Conservation (phyloP, 1,140 invertebrate species). For the Drosophila kepulauana region DNA sequence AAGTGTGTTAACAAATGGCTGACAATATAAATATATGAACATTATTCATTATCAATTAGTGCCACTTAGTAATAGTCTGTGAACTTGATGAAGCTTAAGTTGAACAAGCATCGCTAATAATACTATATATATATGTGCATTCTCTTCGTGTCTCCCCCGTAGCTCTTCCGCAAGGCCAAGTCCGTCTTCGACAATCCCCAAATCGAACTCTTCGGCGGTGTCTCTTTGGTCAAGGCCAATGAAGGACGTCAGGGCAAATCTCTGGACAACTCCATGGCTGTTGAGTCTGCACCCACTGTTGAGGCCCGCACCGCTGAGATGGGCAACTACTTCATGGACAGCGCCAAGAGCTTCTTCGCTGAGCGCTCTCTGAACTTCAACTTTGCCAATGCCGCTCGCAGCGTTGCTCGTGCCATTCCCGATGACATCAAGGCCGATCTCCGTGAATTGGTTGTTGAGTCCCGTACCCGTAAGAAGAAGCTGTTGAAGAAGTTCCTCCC, state of each 20-base stretch:
- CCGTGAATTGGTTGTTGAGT: conserved; percentile 87
- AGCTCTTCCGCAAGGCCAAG: conserved; percentile 87
- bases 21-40: conserved; percentile 30
- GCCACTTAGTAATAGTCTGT: conserved; percentile 25
- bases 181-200: conserved; percentile 88
- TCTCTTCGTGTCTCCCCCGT: conserved; percentile 35
- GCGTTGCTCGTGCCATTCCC: conserved; percentile 85
- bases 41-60: conserved; percentile 12
- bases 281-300: conserved; percentile 86
- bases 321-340: conserved; percentile 87
- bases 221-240: conserved; percentile 86
- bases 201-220: conserved; percentile 87
- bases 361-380: conserved; percentile 87
- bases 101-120: conserved; percentile 36
- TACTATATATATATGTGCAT: conserved; percentile 32
- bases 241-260: conserved; percentile 84
- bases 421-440: conserved; percentile 86
- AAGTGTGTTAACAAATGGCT: conserved; percentile 30
- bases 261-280: conserved; percentile 81
- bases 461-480: conserved; percentile 89
- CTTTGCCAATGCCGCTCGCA: conserved; percentile 86
- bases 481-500: conserved; percentile 87
- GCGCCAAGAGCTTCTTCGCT: conserved; percentile 86
- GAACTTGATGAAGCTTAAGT: conserved; percentile 20
- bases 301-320: conserved; percentile 87